Base-by-base conservation (phyloP, 2,888 invertebrate species). In the Agriopis marginaria region DNA sequence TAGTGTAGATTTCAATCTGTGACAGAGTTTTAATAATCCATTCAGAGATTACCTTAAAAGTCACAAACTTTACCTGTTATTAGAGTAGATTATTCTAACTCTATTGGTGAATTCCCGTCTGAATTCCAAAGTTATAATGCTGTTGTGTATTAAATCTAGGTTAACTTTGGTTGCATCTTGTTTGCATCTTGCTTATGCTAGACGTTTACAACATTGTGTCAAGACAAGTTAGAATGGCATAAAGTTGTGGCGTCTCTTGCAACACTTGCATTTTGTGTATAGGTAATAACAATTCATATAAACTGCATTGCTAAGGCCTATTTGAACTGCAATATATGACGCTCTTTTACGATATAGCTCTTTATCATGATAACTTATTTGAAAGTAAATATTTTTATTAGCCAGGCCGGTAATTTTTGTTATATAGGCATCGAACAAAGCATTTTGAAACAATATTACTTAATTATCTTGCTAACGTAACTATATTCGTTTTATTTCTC, bases 151-250 rank as follows among this genome's bases (percentile, higher is more conserved):
- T 8, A 50, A 51, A 58, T 65, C 50, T 65, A 65, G 58, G 58
- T 50, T 58, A 65, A 44, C 51, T 59, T 51, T 44, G 32, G 55
- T 32, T 32, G 32, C 3, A 5, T 32, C 32, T 32, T 32, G 32
- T 4, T 32, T 14, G 47, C 47, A 49, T 17, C 39, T 63, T 40
- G 47, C 55, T 40, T 14, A 49, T 42, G 50, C 50, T 51, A 50
- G 50, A 40, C 8, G 7, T 53, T 53, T 62, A 62, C 62, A 53
- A 53, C 53, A 32, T 10, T 23, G 40, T 42, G 53, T 62, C 61
- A 61, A 62, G 51, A 12, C 7, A 53, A 44, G 53, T 62, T 60
- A 60, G 60, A 49, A 60, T 50, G 49, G 12, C 49, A 60, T 40
- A 60, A 49, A 39, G 10, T 39, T 40, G 49, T 17, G 9, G n/a